Conservation (phyloP, 2,888 invertebrate species). For the Boloria selene region DNA sequence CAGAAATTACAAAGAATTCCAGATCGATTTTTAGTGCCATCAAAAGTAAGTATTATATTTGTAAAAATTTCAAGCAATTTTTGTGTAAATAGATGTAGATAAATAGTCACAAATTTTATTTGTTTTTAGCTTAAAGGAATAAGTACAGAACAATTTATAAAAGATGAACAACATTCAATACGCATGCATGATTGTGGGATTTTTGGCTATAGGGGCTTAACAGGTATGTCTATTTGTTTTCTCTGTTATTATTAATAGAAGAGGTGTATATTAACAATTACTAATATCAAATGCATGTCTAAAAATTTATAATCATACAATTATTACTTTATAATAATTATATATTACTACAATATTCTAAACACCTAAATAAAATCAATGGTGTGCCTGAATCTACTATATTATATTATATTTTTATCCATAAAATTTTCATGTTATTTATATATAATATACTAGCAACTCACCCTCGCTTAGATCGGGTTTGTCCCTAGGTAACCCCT, state of each 20-base stretch:
- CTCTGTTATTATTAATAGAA: neutral
- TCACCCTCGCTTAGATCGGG: no score
- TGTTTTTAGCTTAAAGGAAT: constrained; percentile 85
- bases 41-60: constrained; percentile 78
- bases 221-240: constrained; percentile 73
- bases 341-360: no score
- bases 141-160: constrained; percentile 88
- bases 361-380: no score
- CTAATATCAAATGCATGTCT: neutral
- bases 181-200: constrained; percentile 89
- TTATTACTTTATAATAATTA: no score
- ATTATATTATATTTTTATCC: no score
- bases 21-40: constrained; percentile 89
- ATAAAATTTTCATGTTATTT: no score
- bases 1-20: constrained; percentile 91
- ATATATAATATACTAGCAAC: no score
- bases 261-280: constrained; percentile 6
- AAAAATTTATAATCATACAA: neutral
- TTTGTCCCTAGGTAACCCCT: no score
- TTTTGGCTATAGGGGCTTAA: constrained; percentile 89
- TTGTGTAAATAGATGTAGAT: neutral
- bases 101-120: neutral
- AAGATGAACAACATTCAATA: constrained; percentile 87
- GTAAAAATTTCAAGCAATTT: neutral
- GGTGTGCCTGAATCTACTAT: no score